Evolutionary conservation across 2,888 invertebrate species (phyloP), one percentile per base, ranked within the genome.

Genomic region (Chymomyza procnemis): DNA sequence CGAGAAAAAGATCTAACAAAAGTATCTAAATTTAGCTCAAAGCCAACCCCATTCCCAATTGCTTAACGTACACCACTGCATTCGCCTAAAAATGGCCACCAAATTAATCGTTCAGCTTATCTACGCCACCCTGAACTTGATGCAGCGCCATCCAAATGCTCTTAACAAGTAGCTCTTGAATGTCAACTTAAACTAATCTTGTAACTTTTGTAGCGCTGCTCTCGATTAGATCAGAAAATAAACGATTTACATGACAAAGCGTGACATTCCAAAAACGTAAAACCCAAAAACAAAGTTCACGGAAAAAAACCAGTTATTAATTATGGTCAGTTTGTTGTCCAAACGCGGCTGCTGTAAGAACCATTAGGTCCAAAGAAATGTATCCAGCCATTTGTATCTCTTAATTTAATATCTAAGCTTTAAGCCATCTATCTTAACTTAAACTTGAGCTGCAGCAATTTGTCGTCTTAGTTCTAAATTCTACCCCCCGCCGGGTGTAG

Each of bases 361-460:
- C 34, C 34, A 41, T 41, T 41, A 41, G 48, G 57, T 48, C 46
- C 68, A 61, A 74, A 61, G 58, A 62, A 60, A 57, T 52, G 56
- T 50, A 52, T 62, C 22, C 52, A 52, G 12, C 58, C 59, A 19
- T 54, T 47, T 63, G 54, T 63, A 62, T 62, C 50, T 60, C 55
- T 66, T 48, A 34, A 55, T 30, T 60, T 59, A 19, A 50, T 50
- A 50, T 14, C 19, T n/a, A 19, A 18, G 50, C 50, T 12, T 12
- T n/a, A n/a, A 41, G 34, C 12, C 67, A 70, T 74, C 67, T 71
- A 6, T 61, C 64, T 71, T 71, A 26, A 6, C 71, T 59, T 46
- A 57, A 54, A 65, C 65, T 61, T 46, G 9, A 41, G 59, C 57
- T 73, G 41, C 47, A 66, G 57, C 57, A 60, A 70, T 67, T 70